Evolutionary conservation across 2,797 vertebrate genomes (phyloP).

Genomic region (Onychomys arenicola): DNA sequence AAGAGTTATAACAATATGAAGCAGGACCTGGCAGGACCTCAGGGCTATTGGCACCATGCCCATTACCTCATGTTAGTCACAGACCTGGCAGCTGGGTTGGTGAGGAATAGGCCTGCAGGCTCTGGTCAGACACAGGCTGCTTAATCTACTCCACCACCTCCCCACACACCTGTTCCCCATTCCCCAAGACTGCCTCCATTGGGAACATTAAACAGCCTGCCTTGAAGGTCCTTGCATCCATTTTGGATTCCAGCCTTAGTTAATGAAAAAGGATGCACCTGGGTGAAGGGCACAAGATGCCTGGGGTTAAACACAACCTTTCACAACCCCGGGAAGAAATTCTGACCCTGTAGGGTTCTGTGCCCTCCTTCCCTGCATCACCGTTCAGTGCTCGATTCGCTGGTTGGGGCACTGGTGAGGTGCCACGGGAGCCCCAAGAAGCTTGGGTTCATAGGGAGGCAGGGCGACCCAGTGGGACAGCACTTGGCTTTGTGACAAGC

Average conservation of each 20-base stretch:
- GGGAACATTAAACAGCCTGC: neutral
- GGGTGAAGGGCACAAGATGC: neutral
- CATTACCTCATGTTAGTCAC: neutral
- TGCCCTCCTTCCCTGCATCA: neutral
- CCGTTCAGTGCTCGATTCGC: neutral
- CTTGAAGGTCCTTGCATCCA: neutral
- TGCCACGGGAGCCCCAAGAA: neutral
- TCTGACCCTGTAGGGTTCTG: neutral
- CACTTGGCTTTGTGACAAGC: neutral
- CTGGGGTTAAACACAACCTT: neutral
- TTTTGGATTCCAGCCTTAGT: neutral
- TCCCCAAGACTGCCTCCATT: neutral
- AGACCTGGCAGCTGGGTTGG: neutral
- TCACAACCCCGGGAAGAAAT: neutral
- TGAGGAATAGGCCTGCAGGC: neutral
- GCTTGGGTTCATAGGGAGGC: neutral
- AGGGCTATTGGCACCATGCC: neutral
- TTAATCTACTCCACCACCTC: neutral
- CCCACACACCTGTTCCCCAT: neutral
- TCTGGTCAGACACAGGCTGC: neutral
- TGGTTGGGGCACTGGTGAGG: neutral
- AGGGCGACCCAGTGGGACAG: neutral
- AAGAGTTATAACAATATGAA: neutral
- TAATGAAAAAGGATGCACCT: neutral
- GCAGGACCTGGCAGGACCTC: neutral